Base-by-base conservation (phyloP, 2,888 invertebrate genomes). In the Cryptocephalus primarius region DNA sequence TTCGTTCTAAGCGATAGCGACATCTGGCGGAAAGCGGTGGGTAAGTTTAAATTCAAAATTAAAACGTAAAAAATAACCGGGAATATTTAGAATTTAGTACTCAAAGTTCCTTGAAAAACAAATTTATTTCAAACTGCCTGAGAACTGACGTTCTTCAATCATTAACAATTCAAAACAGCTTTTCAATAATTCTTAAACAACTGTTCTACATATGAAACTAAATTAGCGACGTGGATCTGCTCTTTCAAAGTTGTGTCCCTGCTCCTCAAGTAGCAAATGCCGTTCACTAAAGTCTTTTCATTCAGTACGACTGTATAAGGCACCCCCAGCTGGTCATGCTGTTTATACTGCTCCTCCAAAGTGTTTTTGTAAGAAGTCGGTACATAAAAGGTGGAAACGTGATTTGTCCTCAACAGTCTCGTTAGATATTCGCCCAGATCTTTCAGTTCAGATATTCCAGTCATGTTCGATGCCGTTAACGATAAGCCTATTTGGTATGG, bases 401-500 rank as follows among this genome's bases (percentile, higher is more conserved):
- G 69, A 40, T 68, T 63, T 11, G 69, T 66, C 40, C 74, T 68
- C 6, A 82, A 60, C 47, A 76, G 71, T 58, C 75, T 72, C 49
- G 73, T 73, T 32, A 83, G 59, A 61, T 79, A 79, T 4, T 71
- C 59, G 33, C 77, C 72, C 33, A 83, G 66, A 49, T 79, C 75
- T 33, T 64, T 63, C 14, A 82, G 61, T 55, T 79, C 78, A n/a
- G 48, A 14, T 32, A 49, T 8, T 40, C 42, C 33, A 32, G 54
- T 39, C 33, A 48, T 42, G 42, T 65, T 52, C 58, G 75, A 75
- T 68, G 63, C 66, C 49, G 75, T 62, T 42, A 79, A 65, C 13
- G 77, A 75, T 64, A 88, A 79, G 41, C 78, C 76, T 49, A 85
- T 78, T 73, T 88, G 88, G 61, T 81, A 88, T 0, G 89, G 89